Percentiles rank a stretch among this genome's conserved stretches.
Evolutionary conservation across 2,797 vertebrate genomes (phyloP).

Genomic region (Lindbergichthys nudifrons): DNA sequence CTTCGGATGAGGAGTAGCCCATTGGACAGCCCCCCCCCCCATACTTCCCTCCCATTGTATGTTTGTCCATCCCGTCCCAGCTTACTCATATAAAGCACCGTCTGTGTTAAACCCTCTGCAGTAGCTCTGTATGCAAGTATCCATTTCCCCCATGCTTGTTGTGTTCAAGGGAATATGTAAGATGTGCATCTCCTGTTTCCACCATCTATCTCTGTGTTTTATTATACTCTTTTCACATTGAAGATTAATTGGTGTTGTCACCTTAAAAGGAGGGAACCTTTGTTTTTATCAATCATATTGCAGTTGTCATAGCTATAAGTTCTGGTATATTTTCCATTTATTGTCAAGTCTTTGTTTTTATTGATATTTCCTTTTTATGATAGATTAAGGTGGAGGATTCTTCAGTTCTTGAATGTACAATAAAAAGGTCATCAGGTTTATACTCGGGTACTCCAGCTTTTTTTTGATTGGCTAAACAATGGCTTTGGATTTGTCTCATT

Average conservation of each 20-base stretch:
- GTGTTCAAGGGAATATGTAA: conserved; percentile 73
- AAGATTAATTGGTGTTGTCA: conserved; percentile 58
- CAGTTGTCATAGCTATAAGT: conserved; percentile 53
- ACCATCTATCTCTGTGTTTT: conserved; percentile 51
- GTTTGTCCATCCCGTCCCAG: conserved; percentile 34
- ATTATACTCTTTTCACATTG: conserved; percentile 53
- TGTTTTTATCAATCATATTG: conserved; percentile 54
- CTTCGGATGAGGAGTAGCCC: conserved; percentile 87
- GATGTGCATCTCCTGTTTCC: conserved; percentile 60
- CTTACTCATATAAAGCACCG: conserved; percentile 30
- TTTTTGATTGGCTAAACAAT: conserved; percentile 66
- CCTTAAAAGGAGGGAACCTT: conserved; percentile 53
- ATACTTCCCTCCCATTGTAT: conserved; percentile 28
- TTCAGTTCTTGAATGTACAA: conserved; percentile 82
- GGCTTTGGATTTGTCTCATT: conserved; percentile 33
- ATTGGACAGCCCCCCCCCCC: conserved; percentile 43
- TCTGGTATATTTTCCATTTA: conserved; percentile 39
- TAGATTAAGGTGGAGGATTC: conserved; percentile 51
- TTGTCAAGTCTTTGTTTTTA: conserved; percentile 23
- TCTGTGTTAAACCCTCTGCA: conserved; percentile 39
- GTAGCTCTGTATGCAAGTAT: conserved; percentile 53
- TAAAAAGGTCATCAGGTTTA: conserved; percentile 78
- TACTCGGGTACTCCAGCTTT: conserved; percentile 75
- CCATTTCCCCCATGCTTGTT: conserved; percentile 58
- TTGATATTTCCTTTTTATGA: conserved; percentile 46